Base-by-base conservation (phyloP, 1,140 invertebrate genomes). In the Hirudo medicinalis region DNA sequence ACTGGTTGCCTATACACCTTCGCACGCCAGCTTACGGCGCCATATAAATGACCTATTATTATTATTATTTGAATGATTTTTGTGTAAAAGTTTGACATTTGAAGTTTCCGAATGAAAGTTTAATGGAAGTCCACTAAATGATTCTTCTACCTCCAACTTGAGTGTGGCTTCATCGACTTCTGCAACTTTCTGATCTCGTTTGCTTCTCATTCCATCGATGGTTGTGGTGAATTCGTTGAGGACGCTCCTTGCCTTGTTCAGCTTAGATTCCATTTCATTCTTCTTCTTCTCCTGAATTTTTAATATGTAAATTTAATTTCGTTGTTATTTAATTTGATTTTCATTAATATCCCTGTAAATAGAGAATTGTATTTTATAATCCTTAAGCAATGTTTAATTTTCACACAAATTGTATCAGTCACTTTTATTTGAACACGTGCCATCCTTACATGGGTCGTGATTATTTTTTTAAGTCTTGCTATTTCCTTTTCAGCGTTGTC, bases 161-260 rank as follows among this genome's bases (percentile, higher is more conserved):
- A 75, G 87, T 79, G 97, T 95, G 3, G 96, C 83, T 67, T 88
- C 86, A 17, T 90, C 87, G 87, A 97, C 93, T 77, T 94, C 91
- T 69, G 88, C 86, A 82, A 96, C 87, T 75, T 92, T 92, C 0
- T 88, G 84, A 80, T 99, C 96, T 54, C 96, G 84, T 55, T 77
- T 78, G 22, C 76, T 75, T 54, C 95, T 84, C 95, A 99, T 99
- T 6, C 90, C 89, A 83, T 98, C 95, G 75, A 99, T 99, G 27
- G 91, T 92, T 1, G 89, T 87, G 82, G 98, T 99, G 0, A 94
- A 90, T 54, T 90, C 89, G 0, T 92, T 91, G 0, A 99, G 94
- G 22, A 89, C 89, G 43, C 89, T 87, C 4, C 92, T 85, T 0
- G 91, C 92, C 77, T 94, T 91, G 74, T 87, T 88, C 73, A 96